Conservation (phyloP, 2,797 vertebrate genomes). For the Rhinichthys osculus region DNA sequence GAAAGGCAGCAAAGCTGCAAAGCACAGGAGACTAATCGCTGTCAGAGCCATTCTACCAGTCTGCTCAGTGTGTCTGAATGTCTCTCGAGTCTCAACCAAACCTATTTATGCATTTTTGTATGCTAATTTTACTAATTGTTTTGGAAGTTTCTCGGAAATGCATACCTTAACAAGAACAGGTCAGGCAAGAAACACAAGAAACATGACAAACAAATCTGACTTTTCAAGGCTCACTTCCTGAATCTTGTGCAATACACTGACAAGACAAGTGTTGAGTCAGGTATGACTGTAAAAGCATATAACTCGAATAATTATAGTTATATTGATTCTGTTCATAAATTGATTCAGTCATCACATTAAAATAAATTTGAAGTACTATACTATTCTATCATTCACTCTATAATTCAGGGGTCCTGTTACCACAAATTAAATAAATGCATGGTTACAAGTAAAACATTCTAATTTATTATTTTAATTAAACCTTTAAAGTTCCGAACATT, state of each 20-base stretch:
- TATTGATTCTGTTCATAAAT: neutral
- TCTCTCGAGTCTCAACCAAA: neutral
- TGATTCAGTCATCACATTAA: too few relatives aligned
- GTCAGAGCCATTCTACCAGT: constrained; percentile 59
- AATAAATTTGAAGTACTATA: too few relatives aligned
- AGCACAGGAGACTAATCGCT: constrained; percentile 56
- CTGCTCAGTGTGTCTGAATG: neutral
- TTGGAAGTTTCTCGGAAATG: neutral
- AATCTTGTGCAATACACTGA: neutral
- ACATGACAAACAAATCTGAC: neutral
- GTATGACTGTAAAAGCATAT: neutral
- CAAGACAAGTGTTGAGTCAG: neutral
- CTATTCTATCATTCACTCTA: too few relatives aligned
- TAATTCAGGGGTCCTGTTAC: too few relatives aligned
- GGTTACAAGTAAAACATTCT: too few relatives aligned
- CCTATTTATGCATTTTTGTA: constrained; percentile 20
- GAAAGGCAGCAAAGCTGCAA: constrained; percentile 58
- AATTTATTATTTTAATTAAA: too few relatives aligned
- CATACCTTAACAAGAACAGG: neutral
- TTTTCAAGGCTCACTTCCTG: neutral
- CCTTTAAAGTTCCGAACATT: too few relatives aligned
- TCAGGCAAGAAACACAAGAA: neutral
- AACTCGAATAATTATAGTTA: neutral
- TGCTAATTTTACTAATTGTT: neutral
- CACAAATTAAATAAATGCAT: too few relatives aligned